phyloP scores from a whole-genome alignment of 2,888 invertebrate species.

The Phalangium opilio region DNA sequence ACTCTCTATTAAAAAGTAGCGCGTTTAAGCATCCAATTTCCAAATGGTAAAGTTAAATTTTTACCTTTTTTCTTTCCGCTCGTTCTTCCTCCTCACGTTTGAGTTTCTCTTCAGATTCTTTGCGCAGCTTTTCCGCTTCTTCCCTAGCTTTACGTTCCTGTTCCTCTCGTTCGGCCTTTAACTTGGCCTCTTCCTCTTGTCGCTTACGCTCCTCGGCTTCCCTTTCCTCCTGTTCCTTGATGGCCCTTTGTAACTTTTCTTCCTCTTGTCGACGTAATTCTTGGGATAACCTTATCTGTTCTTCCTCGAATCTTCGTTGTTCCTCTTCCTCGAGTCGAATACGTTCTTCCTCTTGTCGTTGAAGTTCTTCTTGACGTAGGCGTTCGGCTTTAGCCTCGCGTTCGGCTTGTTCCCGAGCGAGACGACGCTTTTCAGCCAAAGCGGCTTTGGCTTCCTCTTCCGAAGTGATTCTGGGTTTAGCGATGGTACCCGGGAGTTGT shows the following conservation, averaged over 20 bases:
- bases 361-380: constrained; percentile 36
- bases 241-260: constrained; percentile 66
- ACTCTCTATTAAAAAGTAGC: constrained; percentile 40
- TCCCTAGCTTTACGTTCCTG: constrained; percentile 54
- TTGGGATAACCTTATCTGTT: constrained; percentile 41
- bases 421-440: constrained; percentile 67
- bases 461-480: constrained; percentile 57
- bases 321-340: constrained; percentile 65
- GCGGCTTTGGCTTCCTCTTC: constrained; percentile 90
- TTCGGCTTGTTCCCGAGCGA: constrained; percentile 82
- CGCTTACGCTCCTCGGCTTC: constrained; percentile 17
- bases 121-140: constrained; percentile 48
- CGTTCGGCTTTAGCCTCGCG: constrained; percentile 72
- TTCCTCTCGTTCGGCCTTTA: constrained; percentile 18
- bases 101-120: constrained; percentile 43
- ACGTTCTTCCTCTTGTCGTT: constrained; percentile 55
- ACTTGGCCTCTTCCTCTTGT: constrained; percentile 16
- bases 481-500: constrained; percentile 6
- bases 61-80: constrained; percentile 58
- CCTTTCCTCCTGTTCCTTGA: constrained; percentile 35
- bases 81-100: constrained; percentile 78
- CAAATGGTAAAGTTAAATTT: not conserved
- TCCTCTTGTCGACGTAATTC: constrained; percentile 68
- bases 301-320: constrained; percentile 61
- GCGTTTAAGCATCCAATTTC: not conserved